Evolutionary conservation across 2,797 vertebrate species (phyloP).

Genomic region (Lophotriccus pileatus): DNA sequence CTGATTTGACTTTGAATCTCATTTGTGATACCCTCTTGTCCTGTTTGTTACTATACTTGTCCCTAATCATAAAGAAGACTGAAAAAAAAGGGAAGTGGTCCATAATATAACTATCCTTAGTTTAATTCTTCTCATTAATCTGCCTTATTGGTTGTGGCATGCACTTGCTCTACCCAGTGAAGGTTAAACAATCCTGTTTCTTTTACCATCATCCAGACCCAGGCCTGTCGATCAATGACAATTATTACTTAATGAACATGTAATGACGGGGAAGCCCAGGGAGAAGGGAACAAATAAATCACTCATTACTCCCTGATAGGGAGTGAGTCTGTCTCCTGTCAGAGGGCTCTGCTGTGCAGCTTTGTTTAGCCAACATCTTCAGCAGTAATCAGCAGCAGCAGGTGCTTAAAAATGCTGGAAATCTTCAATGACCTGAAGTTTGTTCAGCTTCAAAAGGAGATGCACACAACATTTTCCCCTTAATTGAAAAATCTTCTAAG

Average conservation of each 20-base stretch:
- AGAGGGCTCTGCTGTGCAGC: neutral
- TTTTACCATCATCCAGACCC: conserved; percentile 68
- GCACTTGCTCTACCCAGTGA: conserved; percentile 73
- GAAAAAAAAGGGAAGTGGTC: conserved; percentile 48
- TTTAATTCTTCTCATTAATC: conserved; percentile 84
- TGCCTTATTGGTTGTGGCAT: conserved; percentile 77
- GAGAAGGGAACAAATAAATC: conserved; percentile 73
- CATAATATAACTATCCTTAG: conserved; percentile 1
- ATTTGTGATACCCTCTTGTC: neutral
- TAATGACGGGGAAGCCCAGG: conserved; percentile 71
- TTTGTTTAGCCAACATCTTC: conserved; percentile 43
- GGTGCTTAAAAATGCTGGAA: neutral
- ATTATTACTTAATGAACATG: conserved; percentile 81
- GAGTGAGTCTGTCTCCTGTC: conserved; percentile 20
- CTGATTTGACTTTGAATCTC: neutral
- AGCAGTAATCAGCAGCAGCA: conserved; percentile 10
- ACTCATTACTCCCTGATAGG: conserved; percentile 51
- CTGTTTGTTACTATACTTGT: neutral
- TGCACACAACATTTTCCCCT: neutral
- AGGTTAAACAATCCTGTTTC: conserved; percentile 75
- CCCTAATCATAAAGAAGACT: conserved; percentile 33
- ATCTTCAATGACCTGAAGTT: neutral
- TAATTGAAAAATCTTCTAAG: neutral
- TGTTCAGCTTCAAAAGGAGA: neutral
- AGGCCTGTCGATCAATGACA: conserved; percentile 81